These are phyloP conservation scores for Phymastichus coffea DNA, from an alignment of 1,140 invertebrate species.

Conservation along the genomic window DNA sequence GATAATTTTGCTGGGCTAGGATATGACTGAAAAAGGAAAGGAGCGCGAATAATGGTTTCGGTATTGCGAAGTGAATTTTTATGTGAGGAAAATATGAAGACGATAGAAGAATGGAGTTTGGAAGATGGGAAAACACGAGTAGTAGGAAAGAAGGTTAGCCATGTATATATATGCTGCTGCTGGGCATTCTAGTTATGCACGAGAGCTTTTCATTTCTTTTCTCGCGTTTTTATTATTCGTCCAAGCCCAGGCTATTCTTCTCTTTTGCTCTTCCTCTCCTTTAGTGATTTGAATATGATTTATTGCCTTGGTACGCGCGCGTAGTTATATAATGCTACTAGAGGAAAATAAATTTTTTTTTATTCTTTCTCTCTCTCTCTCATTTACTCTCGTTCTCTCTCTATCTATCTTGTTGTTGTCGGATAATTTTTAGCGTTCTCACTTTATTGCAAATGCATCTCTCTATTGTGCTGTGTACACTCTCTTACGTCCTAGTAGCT, in stretches of 20 bases:
- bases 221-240: constrained; percentile 1
- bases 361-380: too few relatives aligned
- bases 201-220: constrained; percentile 20
- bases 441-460: too few relatives aligned
- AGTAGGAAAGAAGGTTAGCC: too few relatives aligned
- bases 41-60: constrained; percentile 20
- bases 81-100: constrained; percentile 13
- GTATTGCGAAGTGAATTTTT: constrained; percentile 23
- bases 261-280: background rate
- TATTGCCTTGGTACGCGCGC: too few relatives aligned
- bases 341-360: too few relatives aligned
- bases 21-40: constrained; percentile 11
- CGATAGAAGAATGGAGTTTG: background rate
- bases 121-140: background rate
- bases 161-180: too few relatives aligned
- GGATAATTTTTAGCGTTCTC: too few relatives aligned
- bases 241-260: background rate
- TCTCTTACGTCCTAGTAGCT: too few relatives aligned
- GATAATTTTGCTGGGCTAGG: constrained; percentile 1
- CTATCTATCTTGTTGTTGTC: too few relatives aligned
- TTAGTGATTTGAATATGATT: constrained; percentile 13
- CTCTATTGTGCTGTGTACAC: too few relatives aligned
- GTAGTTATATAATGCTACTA: too few relatives aligned
- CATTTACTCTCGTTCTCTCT: too few relatives aligned
- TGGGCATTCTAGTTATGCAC: constrained; percentile 34